Conservation (phyloP, 1,140 invertebrate genomes). For the Pseudobourletiella spinata region DNA sequence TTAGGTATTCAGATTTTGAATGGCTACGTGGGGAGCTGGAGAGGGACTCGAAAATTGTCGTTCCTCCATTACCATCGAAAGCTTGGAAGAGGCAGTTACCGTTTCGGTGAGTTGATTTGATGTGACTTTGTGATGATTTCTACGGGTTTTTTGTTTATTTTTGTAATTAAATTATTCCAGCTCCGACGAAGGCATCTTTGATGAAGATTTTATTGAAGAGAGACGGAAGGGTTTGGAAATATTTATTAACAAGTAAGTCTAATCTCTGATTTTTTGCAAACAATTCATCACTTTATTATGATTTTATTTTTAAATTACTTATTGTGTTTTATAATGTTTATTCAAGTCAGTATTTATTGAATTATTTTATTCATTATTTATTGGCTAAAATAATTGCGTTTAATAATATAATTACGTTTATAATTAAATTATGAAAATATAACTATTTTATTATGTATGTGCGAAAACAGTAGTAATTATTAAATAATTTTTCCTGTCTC, state of each 20-base stretch:
- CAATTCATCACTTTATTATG: no score
- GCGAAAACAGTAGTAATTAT: no score
- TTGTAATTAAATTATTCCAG: slow-evolving; percentile 41
- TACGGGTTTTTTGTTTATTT: not conserved
- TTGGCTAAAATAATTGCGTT: no score
- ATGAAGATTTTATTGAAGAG: slow-evolving; percentile 99
- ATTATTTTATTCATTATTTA: no score
- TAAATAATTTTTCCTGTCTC: slow-evolving; percentile 8
- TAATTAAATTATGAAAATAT: no score
- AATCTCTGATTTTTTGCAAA: no score
- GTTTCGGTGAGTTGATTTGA: slow-evolving; percentile 59
- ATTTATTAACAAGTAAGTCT: slow-evolving; percentile 92
- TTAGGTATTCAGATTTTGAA: slow-evolving; percentile 89
- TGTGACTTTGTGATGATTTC: no score
- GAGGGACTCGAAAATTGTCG: slow-evolving; percentile 99
- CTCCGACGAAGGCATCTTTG: slow-evolving; percentile 97
- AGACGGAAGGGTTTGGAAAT: slow-evolving; percentile 93
- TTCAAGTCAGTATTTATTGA: not conserved
- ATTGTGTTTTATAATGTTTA: no score
- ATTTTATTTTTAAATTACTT: no score
- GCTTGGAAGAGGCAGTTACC: slow-evolving; percentile 97
- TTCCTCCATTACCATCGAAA: slow-evolving; percentile 94
- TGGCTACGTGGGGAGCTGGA: slow-evolving; percentile 92
- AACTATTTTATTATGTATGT: no score
- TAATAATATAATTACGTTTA: no score